Conservation (phyloP, 2,888 invertebrate genomes). For the Holacanthella duospinosa region DNA sequence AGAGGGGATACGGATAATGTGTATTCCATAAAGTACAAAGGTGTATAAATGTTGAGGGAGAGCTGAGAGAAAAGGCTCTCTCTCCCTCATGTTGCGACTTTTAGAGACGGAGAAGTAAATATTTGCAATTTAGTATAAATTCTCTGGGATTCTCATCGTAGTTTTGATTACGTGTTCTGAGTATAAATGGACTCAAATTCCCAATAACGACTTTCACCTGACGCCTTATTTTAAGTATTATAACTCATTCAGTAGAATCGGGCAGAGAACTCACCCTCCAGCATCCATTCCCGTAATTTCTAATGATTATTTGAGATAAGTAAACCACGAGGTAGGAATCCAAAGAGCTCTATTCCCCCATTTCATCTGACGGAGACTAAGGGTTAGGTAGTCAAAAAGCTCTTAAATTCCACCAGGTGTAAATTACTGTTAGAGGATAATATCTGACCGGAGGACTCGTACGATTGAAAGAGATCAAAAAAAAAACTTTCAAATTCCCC, state of each 20-base stretch:
- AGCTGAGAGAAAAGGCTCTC: too few relatives aligned
- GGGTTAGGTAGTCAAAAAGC: too few relatives aligned
- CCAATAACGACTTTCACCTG: neutral
- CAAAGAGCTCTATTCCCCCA: neutral
- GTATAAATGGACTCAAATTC: too few relatives aligned
- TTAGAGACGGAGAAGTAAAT: neutral
- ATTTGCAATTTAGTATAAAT: neutral
- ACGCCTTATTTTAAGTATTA: neutral
- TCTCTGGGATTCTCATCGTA: neutral
- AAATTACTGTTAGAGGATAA: neutral
- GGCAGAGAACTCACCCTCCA: neutral
- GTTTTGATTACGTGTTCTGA: neutral
- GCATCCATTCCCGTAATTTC: neutral
- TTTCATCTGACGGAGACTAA: too few relatives aligned
- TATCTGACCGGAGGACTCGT: neutral
- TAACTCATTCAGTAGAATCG: neutral
- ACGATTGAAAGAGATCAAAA: neutral
- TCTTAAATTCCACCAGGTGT: neutral
- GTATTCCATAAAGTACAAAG: too few relatives aligned
- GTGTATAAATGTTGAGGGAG: too few relatives aligned
- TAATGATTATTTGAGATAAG: neutral
- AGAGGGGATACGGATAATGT: neutral
- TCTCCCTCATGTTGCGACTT: too few relatives aligned
- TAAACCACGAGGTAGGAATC: neutral
- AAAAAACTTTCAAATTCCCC: neutral